These are phyloP conservation scores for Meliscaeva auricollis DNA, from an alignment of 2,888 invertebrate genomes.

Conservation along the genomic window DNA sequence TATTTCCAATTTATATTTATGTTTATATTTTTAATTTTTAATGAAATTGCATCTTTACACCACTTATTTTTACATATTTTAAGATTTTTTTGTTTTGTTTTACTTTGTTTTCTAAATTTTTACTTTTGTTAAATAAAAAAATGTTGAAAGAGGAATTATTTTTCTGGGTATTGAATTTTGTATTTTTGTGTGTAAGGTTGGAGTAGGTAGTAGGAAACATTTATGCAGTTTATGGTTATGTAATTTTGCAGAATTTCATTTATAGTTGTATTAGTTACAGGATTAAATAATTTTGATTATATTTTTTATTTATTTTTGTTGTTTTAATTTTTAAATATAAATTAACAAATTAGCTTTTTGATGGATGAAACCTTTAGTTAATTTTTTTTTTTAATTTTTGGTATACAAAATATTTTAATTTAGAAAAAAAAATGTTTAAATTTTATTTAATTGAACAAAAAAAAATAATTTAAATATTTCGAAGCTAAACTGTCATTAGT, in stretches of 20 bases:
- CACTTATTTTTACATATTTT: slow-evolving; percentile 28
- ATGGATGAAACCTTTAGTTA: slow-evolving; percentile 50
- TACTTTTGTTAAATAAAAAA: background rate
- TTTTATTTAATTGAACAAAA: background rate
- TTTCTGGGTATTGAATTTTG: slow-evolving; percentile 36
- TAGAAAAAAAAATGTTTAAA: slow-evolving; percentile 10
- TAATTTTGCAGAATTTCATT: slow-evolving; percentile 29
- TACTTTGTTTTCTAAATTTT: slow-evolving; percentile 13
- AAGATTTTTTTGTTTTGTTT: background rate
- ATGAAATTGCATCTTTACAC: slow-evolving; percentile 38
- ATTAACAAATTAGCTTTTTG: slow-evolving; percentile 36
- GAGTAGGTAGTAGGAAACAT: slow-evolving; percentile 60
- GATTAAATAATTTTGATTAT: slow-evolving; percentile 53
- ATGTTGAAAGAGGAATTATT: slow-evolving; percentile 21
- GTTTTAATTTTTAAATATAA: background rate
- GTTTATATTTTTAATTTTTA: slow-evolving; percentile 11
- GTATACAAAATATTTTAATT: slow-evolving; percentile 16
- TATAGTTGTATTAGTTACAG: slow-evolving; percentile 14
- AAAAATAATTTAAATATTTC: background rate
- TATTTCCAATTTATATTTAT: background rate
- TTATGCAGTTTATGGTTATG: slow-evolving; percentile 43
- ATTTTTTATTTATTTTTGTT: slow-evolving; percentile 4
- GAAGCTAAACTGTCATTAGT: slow-evolving; percentile 14
- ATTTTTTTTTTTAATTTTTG: slow-evolving; percentile 9
- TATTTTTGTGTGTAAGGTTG: slow-evolving; percentile 32